A percentile compares a stretch with the other conserved stretches of the same genome.
Evolutionary conservation across 2,888 invertebrate species (phyloP).

Genomic region (Fabriciana adippe): DNA sequence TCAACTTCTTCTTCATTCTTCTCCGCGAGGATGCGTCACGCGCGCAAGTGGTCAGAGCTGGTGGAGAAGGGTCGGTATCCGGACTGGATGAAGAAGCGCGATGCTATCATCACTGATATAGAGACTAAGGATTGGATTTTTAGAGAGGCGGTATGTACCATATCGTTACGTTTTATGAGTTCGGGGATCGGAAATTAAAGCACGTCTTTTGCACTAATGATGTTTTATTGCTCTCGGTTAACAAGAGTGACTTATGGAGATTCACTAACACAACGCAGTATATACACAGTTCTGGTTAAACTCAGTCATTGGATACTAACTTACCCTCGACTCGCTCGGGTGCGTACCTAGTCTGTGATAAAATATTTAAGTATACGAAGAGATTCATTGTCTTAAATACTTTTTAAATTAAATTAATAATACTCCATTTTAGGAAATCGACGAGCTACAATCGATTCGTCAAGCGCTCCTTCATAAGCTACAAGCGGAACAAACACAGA

Average conservation of each 20-base stretch:
- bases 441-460: conserved; percentile 86
- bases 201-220: too few relatives aligned
- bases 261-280: too few relatives aligned
- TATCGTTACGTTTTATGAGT: not conserved
- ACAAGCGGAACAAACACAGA: conserved; percentile 78
- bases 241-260: too few relatives aligned
- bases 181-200: too few relatives aligned
- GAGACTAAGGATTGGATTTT: conserved; percentile 93
- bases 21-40: conserved; percentile 67
- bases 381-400: too few relatives aligned
- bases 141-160: conserved; percentile 83
- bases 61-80: conserved; percentile 59
- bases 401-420: not conserved
- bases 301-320: too few relatives aligned
- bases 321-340: too few relatives aligned
- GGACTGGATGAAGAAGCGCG: conserved; percentile 80
- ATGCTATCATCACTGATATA: conserved; percentile 88
- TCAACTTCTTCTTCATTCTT: not conserved
- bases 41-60: conserved; percentile 63
- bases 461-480: conserved; percentile 86
- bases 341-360: too few relatives aligned
- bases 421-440: conserved; percentile 81
- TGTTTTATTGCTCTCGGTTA: too few relatives aligned
- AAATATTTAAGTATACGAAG: too few relatives aligned
- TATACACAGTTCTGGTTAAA: too few relatives aligned